A percentile compares a stretch with the other conserved stretches of the same genome.
Conservation (phyloP, 1,140 invertebrate species). For the Drosophila funebris region DNA sequence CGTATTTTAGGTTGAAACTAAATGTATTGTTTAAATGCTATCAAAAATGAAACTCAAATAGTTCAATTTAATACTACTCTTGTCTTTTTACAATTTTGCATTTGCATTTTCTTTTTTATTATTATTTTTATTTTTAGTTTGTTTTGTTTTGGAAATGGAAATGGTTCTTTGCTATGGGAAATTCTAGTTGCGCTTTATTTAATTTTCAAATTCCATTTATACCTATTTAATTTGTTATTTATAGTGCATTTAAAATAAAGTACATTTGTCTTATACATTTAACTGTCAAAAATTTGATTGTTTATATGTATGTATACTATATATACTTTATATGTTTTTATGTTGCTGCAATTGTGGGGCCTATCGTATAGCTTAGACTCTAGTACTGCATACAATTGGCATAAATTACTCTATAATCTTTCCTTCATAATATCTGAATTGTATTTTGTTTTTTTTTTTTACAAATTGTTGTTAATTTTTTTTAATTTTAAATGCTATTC, state of each 20-base stretch:
- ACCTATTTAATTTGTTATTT: constrained; percentile 19
- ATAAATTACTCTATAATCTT: constrained; percentile 23
- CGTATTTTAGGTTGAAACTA: constrained; percentile 54
- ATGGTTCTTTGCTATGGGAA: constrained; percentile 17
- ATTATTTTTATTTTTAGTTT: constrained; percentile 43
- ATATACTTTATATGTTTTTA: neutral
- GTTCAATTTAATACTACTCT: constrained; percentile 23
- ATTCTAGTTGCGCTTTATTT: neutral
- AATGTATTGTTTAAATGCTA: constrained; percentile 53
- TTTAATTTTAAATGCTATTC: constrained; percentile 35
- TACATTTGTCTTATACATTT: constrained; percentile 54
- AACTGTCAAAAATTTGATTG: constrained; percentile 70
- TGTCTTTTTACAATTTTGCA: constrained; percentile 4
- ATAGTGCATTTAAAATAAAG: constrained; percentile 66
- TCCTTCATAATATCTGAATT: neutral
- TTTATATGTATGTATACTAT: constrained; percentile 36
- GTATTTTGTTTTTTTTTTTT: constrained; percentile 31
- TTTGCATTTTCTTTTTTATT: constrained; percentile 3
- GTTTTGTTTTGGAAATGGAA: constrained; percentile 17
- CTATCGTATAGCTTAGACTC: constrained; percentile 41
- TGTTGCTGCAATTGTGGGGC: constrained; percentile 35
- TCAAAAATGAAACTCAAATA: constrained; percentile 50
- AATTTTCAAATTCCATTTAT: constrained; percentile 4
- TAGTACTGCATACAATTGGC: constrained; percentile 51
- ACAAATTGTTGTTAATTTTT: constrained; percentile 51